Evolutionary conservation across 2,888 invertebrate species (phyloP).

Genomic region (Pecten maximus): DNA sequence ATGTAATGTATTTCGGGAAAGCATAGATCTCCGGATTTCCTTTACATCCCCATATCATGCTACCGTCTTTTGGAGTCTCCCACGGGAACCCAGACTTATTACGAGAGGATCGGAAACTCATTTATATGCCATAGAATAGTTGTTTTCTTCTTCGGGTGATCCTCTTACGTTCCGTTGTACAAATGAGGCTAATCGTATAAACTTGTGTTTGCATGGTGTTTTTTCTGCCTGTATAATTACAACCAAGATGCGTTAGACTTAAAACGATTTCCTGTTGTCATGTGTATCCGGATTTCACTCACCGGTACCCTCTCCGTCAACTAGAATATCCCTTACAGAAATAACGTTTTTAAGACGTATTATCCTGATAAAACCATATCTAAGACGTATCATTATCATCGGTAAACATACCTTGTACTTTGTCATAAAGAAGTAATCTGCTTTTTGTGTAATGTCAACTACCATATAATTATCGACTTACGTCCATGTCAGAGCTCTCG

Average conservation of each 20-base stretch:
- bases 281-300: conserved; percentile 18
- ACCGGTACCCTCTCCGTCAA: background rate
- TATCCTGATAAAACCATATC: background rate
- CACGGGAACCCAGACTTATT: conserved; percentile 45
- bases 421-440: conserved; percentile 21
- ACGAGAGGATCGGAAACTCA: conserved; percentile 49
- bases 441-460: background rate
- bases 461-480: conserved; percentile 6
- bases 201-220: conserved; percentile 25
- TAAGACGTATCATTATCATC: background rate
- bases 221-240: conserved; percentile 28
- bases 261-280: conserved; percentile 8
- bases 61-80: conserved; percentile 42
- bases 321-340: background rate
- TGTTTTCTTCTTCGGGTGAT: conserved; percentile 14
- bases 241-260: conserved; percentile 26
- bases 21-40: conserved; percentile 39
- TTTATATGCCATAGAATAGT: conserved; percentile 41
- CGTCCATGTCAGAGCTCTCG: background rate
- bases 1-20: conserved; percentile 41
- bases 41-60: conserved; percentile 48
- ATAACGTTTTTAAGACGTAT: background rate
- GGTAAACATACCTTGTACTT: conserved; percentile 2
- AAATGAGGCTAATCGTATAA: conserved; percentile 30
- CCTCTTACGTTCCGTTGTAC: conserved; percentile 4